A percentile compares a stretch with the other conserved stretches of the same genome.
phyloP scores from a whole-genome alignment of 2,113 vertebrate species.

The Clarias magur region DNA sequence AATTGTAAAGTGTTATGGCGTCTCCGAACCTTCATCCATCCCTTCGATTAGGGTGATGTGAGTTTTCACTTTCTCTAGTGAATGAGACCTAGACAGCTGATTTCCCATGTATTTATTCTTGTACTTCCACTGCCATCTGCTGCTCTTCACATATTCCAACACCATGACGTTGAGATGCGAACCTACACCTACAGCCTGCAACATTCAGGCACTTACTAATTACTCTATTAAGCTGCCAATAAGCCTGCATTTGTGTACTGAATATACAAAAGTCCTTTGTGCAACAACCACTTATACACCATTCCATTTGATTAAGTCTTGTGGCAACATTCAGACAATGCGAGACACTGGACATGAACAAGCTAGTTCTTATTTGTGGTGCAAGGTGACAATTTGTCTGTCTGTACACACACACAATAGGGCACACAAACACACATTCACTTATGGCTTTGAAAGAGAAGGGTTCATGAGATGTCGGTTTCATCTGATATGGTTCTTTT shows the following conservation, averaged over 20 bases:
- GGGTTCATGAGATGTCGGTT: slow-evolving; percentile 45
- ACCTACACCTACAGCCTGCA: not conserved
- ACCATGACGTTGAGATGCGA: not conserved
- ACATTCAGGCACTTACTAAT: not conserved
- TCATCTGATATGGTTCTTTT: not conserved
- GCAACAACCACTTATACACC: slow-evolving; percentile 1
- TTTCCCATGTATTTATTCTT: slow-evolving; percentile 45
- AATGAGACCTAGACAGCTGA: not conserved
- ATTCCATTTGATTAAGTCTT: slow-evolving; percentile 46
- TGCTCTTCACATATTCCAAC: slow-evolving; percentile 55
- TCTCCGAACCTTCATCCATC: slow-evolving; percentile 65
- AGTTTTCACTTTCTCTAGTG: not conserved
- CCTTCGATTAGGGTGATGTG: slow-evolving; percentile 61
- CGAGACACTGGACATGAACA: slow-evolving; percentile 40
- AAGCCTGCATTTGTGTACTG: not conserved
- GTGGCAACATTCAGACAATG: slow-evolving; percentile 19
- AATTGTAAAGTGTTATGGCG: slow-evolving; percentile 65
- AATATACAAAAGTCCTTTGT: not conserved
- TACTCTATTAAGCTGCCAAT: not conserved
- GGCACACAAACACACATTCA: not conserved
- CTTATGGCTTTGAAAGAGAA: slow-evolving; percentile 54
- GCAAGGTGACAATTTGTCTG: slow-evolving; percentile 58
- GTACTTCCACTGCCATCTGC: slow-evolving; percentile 75
- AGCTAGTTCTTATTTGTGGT: slow-evolving; percentile 62
- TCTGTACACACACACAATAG: slow-evolving; percentile 16